These are phyloP conservation scores for Ephialtes manifestator DNA, from an alignment of 2,888 invertebrate species.

Conservation along the genomic window DNA sequence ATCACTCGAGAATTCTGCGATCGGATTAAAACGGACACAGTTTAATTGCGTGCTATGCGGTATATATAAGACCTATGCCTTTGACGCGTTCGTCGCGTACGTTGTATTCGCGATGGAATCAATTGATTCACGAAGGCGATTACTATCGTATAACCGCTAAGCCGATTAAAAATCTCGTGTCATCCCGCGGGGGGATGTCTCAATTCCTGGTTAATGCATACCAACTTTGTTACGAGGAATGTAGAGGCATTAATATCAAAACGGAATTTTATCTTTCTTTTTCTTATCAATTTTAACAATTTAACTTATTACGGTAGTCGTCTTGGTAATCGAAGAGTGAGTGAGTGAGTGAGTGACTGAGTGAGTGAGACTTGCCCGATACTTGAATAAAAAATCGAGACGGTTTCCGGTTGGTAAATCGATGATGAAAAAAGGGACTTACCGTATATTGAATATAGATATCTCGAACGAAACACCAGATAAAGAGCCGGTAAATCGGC, in stretches of 20 bases:
- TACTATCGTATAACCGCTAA: background rate
- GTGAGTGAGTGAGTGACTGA: too few relatives aligned
- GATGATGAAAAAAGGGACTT: too few relatives aligned
- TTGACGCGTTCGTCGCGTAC: background rate
- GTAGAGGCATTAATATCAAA: background rate
- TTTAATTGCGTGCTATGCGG: constrained; percentile 6
- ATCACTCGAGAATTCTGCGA: background rate
- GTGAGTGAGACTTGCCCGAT: too few relatives aligned
- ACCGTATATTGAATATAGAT: too few relatives aligned
- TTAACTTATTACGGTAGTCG: too few relatives aligned
- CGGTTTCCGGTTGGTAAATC: too few relatives aligned
- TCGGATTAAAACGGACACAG: background rate
- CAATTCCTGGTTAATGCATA: background rate
- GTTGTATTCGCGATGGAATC: constrained; percentile 5
- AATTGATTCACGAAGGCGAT: too few relatives aligned
- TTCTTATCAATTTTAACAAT: background rate
- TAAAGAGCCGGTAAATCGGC: too few relatives aligned
- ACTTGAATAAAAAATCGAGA: too few relatives aligned
- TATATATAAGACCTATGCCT: background rate
- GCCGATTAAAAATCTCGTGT: background rate
- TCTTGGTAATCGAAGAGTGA: too few relatives aligned
- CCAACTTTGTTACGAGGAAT: background rate
- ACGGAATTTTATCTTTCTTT: background rate
- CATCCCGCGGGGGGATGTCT: background rate
- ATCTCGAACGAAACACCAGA: too few relatives aligned